phyloP scores from a whole-genome alignment of 2,797 vertebrate species.

The Rhabdomys pumilio region DNA sequence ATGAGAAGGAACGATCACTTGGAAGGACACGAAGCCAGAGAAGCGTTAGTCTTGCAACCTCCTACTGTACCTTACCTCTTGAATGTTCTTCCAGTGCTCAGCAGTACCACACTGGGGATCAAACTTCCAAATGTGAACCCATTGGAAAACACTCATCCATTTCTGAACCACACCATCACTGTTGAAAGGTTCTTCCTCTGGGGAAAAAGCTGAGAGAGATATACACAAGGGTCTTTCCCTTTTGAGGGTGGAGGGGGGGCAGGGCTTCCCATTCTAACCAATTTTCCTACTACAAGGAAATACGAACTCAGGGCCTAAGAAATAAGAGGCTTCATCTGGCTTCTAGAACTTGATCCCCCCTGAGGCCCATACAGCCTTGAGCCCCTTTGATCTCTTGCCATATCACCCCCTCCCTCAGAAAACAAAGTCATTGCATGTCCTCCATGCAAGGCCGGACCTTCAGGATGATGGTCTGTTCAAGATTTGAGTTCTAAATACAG shows the following conservation, averaged over 20 bases:
- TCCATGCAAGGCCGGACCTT: neutral
- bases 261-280: neutral
- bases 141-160: neutral
- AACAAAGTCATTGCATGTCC: neutral
- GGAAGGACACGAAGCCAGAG: no score
- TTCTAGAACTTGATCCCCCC: neutral
- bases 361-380: neutral
- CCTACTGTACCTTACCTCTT: neutral
- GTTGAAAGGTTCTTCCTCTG: neutral
- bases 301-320: neutral
- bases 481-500: neutral
- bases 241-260: accelerated
- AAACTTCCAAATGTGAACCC: neutral
- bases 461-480: neutral
- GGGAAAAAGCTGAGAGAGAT: neutral
- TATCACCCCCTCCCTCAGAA: neutral
- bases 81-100: neutral
- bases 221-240: neutral
- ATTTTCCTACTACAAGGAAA: neutral
- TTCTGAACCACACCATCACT: accelerated
- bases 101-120: neutral
- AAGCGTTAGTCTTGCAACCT: no score
- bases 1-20: no score
- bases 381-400: neutral
- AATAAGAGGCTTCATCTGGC: neutral